Conservation (phyloP, 1,140 invertebrate genomes). For the Drosophila orena region DNA sequence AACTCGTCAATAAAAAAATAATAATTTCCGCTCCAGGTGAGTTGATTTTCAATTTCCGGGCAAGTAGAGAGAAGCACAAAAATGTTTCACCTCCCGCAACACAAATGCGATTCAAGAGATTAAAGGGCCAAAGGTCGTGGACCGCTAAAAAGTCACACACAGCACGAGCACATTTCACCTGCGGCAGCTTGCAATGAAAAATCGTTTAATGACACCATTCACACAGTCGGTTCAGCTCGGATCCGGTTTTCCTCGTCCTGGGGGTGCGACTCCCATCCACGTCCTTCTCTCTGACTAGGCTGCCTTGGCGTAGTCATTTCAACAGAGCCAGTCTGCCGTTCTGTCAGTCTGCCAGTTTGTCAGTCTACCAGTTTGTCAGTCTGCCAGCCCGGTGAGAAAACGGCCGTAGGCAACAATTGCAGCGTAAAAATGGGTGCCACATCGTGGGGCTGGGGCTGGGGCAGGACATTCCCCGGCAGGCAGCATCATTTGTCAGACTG, state of each 20-base stretch:
- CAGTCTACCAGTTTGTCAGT: background rate
- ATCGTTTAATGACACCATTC: conserved; percentile 84
- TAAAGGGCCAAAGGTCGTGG: conserved; percentile 69
- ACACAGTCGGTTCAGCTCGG: conserved; percentile 42
- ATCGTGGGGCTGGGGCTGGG: conserved; percentile 4
- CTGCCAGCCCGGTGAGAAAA: conserved; percentile 28
- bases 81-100: conserved; percentile 39
- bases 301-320: conserved; percentile 54
- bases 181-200: conserved; percentile 84
- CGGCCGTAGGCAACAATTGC: conserved; percentile 69
- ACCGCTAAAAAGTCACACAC: conserved; percentile 62
- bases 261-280: background rate
- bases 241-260: conserved; percentile 1
- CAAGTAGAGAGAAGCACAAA: conserved; percentile 33
- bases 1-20: conserved; percentile 75
- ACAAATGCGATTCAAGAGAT: conserved; percentile 34
- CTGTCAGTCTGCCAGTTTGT: conserved; percentile 18
- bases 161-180: conserved; percentile 56
- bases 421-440: conserved; percentile 31
- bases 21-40: conserved; percentile 73
- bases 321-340: conserved; percentile 48
- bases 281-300: conserved; percentile 21
- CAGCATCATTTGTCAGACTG: conserved; percentile 80
- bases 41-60: conserved; percentile 81
- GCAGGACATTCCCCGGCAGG: conserved; percentile 24